Percentiles rank a stretch among this genome's conserved stretches.
Evolutionary conservation across 2,797 vertebrate genomes (phyloP).

Genomic region (Gadopsis marmoratus): DNA sequence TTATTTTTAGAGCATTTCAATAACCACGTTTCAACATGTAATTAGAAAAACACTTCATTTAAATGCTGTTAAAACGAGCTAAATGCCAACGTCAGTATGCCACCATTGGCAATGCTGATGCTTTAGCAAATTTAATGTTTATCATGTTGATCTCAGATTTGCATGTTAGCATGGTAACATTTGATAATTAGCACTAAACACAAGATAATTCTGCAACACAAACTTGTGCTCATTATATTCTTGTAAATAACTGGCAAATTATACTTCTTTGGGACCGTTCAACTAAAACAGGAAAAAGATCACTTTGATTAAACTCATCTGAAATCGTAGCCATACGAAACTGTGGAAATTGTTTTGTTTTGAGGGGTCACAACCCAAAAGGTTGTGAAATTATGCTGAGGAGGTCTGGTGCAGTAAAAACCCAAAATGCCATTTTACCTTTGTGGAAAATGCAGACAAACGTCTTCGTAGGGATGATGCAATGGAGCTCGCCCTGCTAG

Average conservation of each 20-base stretch:
- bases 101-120: neutral
- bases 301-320: neutral
- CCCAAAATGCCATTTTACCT: constrained; percentile 63
- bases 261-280: neutral
- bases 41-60: neutral
- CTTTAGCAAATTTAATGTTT: neutral
- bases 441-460: constrained; percentile 81
- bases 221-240: neutral
- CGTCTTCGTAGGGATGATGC: constrained; percentile 82
- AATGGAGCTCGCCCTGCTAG: constrained; percentile 70
- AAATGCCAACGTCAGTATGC: neutral
- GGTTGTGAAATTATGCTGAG: too few relatives aligned
- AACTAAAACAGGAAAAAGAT: neutral
- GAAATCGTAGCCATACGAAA: too few relatives aligned
- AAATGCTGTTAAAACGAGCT: neutral
- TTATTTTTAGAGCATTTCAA: neutral
- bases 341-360: neutral
- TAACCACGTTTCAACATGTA: neutral
- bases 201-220: neutral
- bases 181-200: neutral
- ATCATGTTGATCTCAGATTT: neutral
- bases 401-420: neutral
- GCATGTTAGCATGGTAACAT: neutral
- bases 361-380: neutral
- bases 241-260: neutral